phyloP scores from a whole-genome alignment of 1,140 invertebrate genomes.

The Conus ventricosus region DNA sequence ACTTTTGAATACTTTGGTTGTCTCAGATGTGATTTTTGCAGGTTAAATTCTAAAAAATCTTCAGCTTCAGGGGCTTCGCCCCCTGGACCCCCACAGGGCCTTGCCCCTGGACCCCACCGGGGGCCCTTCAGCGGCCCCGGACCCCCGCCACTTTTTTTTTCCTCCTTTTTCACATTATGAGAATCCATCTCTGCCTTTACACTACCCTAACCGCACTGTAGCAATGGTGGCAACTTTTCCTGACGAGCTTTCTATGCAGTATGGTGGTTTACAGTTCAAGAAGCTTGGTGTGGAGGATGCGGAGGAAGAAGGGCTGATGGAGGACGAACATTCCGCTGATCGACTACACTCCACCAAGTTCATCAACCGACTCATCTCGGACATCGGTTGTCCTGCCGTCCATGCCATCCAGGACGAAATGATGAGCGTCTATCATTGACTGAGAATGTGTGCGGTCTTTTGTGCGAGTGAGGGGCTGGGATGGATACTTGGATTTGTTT shows the following conservation, averaged over 20 bases:
- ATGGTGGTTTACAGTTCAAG: conserved; percentile 12
- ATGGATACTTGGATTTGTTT: not conserved
- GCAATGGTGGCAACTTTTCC: too few relatives aligned
- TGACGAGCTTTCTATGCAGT: not conserved
- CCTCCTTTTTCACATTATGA: too few relatives aligned
- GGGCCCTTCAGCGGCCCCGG: too few relatives aligned
- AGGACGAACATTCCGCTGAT: conserved; percentile 89
- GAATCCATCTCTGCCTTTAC: too few relatives aligned
- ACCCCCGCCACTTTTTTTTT: too few relatives aligned
- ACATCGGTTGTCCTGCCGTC: conserved; percentile 95
- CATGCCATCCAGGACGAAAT: conserved; percentile 97
- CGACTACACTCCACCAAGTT: conserved; percentile 96
- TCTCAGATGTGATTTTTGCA: too few relatives aligned
- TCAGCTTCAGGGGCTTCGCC: too few relatives aligned
- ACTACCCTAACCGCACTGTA: too few relatives aligned
- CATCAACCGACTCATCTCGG: conserved; percentile 94
- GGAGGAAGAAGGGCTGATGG: conserved; percentile 76
- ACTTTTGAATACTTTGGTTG: too few relatives aligned
- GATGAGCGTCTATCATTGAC: conserved; percentile 89
- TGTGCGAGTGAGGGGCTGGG: not conserved
- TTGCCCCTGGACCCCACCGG: too few relatives aligned
- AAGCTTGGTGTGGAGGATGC: not conserved
- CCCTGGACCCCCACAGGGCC: too few relatives aligned
- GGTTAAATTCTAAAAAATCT: too few relatives aligned
- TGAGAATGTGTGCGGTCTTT: not conserved